Percentiles rank a stretch among this genome's conserved stretches.
These are phyloP conservation scores for Sceloporus tristichus DNA, from an alignment of 2,113 vertebrate species.

Conservation along the genomic window DNA sequence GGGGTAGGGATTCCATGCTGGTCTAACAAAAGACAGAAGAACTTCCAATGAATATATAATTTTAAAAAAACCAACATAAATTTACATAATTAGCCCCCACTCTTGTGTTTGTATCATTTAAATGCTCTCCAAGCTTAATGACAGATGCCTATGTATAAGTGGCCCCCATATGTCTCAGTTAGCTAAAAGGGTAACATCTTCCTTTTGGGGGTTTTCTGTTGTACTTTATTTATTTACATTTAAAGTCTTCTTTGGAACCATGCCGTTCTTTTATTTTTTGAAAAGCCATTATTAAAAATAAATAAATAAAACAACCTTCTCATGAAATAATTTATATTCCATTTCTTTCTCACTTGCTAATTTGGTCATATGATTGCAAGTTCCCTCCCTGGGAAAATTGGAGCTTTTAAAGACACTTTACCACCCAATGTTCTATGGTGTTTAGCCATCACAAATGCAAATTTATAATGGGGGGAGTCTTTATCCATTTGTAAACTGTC, in stretches of 20 bases:
- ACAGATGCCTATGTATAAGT: neutral
- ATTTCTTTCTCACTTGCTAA: slow-evolving; percentile 51
- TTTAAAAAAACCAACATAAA: neutral
- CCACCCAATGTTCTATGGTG: slow-evolving; percentile 41
- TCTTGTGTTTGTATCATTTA: neutral
- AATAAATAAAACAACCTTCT: slow-evolving; percentile 1
- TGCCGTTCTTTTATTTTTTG: slow-evolving; percentile 2
- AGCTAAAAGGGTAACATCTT: too few relatives aligned
- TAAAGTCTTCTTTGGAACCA: neutral
- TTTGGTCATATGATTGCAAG: slow-evolving; percentile 31
- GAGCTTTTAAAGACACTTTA: slow-evolving; percentile 49
- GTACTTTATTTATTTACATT: neutral
- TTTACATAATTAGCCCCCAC: too few relatives aligned
- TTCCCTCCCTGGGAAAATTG: slow-evolving; percentile 16
- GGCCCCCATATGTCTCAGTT: too few relatives aligned
- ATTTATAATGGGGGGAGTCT: slow-evolving; percentile 51
- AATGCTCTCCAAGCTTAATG: neutral
- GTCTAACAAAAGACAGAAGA: neutral
- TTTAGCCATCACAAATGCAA: slow-evolving; percentile 65
- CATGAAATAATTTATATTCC: slow-evolving; percentile 22
- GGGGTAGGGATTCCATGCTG: neutral
- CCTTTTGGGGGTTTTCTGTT: too few relatives aligned
- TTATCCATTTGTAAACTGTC: slow-evolving; percentile 6
- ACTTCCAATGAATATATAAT: neutral
- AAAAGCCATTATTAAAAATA: slow-evolving; percentile 3